Base-by-base conservation (phyloP, 2,797 vertebrate genomes). In the Sciurus carolinensis region DNA sequence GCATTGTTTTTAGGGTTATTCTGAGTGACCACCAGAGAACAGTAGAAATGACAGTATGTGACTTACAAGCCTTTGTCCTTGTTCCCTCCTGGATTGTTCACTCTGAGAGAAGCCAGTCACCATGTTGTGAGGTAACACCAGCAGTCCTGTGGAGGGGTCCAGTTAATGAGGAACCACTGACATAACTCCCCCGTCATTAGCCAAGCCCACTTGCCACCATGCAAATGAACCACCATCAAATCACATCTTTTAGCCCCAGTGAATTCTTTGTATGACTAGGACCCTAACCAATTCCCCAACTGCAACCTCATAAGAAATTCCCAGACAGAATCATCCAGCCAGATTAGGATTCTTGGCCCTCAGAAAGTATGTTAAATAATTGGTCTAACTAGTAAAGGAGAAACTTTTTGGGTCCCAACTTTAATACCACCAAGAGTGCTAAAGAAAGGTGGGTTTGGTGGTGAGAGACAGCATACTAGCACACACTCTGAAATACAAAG, bases 371-470 rank as follows among this genome's bases (percentile, higher is more conserved):
- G 22, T 47, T 52, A 83, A 36, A 85, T 62, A 67, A 79, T 15
- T 71, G 13, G 72, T 89, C 57, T 22, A 50, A 5, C 0, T 39
- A 26, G 47, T 13, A 17, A 91, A 69, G 18, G n/a, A 81, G 72
- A 91, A 85, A 30, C 7, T 12, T 22, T 4, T 15, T 0, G 52
- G n/a, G 44, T 11, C 15, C 52, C 52, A 82, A 3, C 22, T 59
- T 36, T 54, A 52, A 2, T 5, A 9, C 71, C 20, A n/a, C 59
- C 26, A 69, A 52, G 20, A 82, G n/a, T 69, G n/a, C 54, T 47
- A 83, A 75, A 50, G 47, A 86, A 90, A 96, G n/a, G 39, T 22
- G 9, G 5, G 79, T 91, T 67, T 69, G 24, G 39, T 91, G 44
- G 15, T 18, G 14, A 64, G 4, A 71, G 1, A 14, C 42, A 50